Base-by-base conservation (phyloP, 2,888 invertebrate genomes). In the Plagiodera versicolora region DNA sequence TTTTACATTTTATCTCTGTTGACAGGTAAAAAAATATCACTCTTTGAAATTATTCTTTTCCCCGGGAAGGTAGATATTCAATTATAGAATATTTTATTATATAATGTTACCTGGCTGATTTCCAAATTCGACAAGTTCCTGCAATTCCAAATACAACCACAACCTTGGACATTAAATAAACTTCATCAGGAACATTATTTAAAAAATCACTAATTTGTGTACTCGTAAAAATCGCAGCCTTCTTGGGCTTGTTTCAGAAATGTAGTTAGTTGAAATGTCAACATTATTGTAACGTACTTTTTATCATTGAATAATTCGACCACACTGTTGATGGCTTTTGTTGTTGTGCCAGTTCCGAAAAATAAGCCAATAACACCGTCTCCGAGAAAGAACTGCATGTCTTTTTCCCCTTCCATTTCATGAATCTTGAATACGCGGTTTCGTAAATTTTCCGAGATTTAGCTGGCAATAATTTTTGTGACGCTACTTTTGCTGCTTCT, bases 281-380 rank as follows among this genome's bases (percentile, higher is more conserved):
- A n/a, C n/a, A n/a, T n/a, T n/a, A 53, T 46, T 47, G 48, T 53
- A 47, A 47, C 39, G 35, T 52, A 53, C 58, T 47, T 58, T 53
- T 53, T 30, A 53, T 53, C 30, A 24, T 61, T 63, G 64, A 63
- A 66, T 67, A 66, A 68, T 68, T 66, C 63, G 66, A 66, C 61
- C 67, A 67, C 67, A 68, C 65, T 63, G 66, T 64, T 68, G 68
- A 68, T 63, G 64, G 63, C 61, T 64, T 67, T 64, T 64, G 63
- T 67, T 67, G 64, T 64, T 24, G 24, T 24, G 65, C 63, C 66
- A 67, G 55, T 67, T 66, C 63, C 63, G 66, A 67, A 69, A 69
- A 68, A 68, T 67, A 67, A 62, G 65, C 66, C 66, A 65, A 68
- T 68, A 67, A 64, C 68, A 68, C 61, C 58, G 65, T 66, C 60